Base-by-base conservation (phyloP, 2,888 invertebrate genomes). In the Lepidocyrtinus sp. region DNA sequence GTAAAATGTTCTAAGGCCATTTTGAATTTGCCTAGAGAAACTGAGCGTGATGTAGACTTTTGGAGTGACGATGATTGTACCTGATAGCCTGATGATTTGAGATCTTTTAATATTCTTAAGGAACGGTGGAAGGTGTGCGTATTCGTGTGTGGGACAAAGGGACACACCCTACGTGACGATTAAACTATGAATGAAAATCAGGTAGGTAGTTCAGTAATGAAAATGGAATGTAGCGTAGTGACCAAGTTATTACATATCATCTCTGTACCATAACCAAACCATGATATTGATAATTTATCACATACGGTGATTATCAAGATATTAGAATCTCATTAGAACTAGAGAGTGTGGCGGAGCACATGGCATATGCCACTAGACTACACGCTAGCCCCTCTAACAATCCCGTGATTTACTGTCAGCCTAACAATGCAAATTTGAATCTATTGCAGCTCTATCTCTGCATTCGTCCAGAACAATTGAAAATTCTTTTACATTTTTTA, bases 151-250 rank as follows among this genome's bases (percentile, higher is more conserved):
- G 76, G 78, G 78, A 72, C 78, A 73, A 45, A n/a, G 73, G 63
- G 78, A 78, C 78, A 78, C 78, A 78, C 78, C 78, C 78, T 72
- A 62, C 7, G 22, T n/a, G n/a, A n/a, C n/a, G n/a, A n/a, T n/a
- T n/a, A n/a, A n/a, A n/a, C n/a, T n/a, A n/a, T n/a, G n/a, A 45
- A 63, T 46, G 15, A 62, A 63, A 25, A 71, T 50, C 69, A 50
- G 61, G 46, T 46, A 27, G 77, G 67, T 65, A 61, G 63, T 76
- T 67, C 26, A 24, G 59, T 72, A 77, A 3, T 55, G 17, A 19
- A 55, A 55, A 55, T 17, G 19, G 46, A 71, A 67, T 24, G 62
- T 73, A 59, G 61, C 61, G 67, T 72, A 67, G 55, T 5, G 67
- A 45, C 36, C 78, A n/a, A n/a, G n/a, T n/a, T n/a, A n/a, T n/a